Conservation (phyloP, 2,797 vertebrate genomes). For the Thamnophis elegans region DNA sequence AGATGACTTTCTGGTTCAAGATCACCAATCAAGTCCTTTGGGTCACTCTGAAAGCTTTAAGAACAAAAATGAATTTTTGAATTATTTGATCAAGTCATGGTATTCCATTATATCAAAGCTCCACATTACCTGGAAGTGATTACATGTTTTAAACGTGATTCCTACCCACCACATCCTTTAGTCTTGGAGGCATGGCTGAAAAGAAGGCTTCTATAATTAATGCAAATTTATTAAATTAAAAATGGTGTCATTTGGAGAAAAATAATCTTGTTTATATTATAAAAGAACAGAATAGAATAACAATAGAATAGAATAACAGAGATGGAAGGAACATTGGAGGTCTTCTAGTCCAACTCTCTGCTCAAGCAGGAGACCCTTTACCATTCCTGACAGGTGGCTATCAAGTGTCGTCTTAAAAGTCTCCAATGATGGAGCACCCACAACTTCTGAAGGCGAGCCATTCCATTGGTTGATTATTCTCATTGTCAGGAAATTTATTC, state of each 20-base stretch:
- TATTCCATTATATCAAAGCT: slow-evolving; percentile 58
- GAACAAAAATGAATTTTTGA: slow-evolving; percentile 64
- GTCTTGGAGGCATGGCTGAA: slow-evolving; percentile 17
- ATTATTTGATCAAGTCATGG: slow-evolving; percentile 57
- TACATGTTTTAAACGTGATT: slow-evolving; percentile 50
- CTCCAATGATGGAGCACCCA: background rate
- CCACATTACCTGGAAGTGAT: slow-evolving; percentile 63
- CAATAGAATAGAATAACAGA: background rate
- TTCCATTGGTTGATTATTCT: background rate
- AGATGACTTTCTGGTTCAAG: slow-evolving; percentile 45
- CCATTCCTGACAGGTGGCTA: background rate
- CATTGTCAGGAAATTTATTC: background rate
- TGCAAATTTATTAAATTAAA: slow-evolving; percentile 36
- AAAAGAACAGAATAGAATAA: slow-evolving; percentile 39
- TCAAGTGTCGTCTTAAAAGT: background rate
- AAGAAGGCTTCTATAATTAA: slow-evolving; percentile 24
- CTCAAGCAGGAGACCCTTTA: background rate
- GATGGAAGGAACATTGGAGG: background rate
- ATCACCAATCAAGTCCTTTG: slow-evolving; percentile 37
- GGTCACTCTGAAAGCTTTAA: slow-evolving; percentile 58
- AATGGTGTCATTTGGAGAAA: slow-evolving; percentile 30
- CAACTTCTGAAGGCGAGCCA: background rate
- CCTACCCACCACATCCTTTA: slow-evolving; percentile 27
- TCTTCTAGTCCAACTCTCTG: background rate
- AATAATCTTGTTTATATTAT: slow-evolving; percentile 23